Evolutionary conservation across 2,113 vertebrate genomes (phyloP).

Genomic region (Camelus dromedarius): DNA sequence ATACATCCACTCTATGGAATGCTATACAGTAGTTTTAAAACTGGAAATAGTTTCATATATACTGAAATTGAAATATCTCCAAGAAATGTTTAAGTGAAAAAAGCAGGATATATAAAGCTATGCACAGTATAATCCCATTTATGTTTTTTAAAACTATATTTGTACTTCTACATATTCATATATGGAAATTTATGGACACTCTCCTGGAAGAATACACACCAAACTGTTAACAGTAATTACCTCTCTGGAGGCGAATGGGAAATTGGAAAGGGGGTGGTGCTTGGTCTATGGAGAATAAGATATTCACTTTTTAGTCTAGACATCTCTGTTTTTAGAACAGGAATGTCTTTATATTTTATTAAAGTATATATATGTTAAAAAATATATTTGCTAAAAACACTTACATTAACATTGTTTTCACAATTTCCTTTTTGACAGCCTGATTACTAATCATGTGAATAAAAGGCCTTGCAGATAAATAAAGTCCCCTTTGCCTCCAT

Average conservation of each 20-base stretch:
- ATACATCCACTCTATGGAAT: slow-evolving; percentile 19
- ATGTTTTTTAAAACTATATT: slow-evolving; percentile 68
- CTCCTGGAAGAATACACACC: slow-evolving; percentile 60
- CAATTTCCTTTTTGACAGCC: slow-evolving; percentile 48
- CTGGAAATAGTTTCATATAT: slow-evolving; percentile 34
- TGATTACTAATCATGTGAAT: slow-evolving; percentile 34
- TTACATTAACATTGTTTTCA: slow-evolving; percentile 43
- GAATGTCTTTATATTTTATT: slow-evolving; percentile 64
- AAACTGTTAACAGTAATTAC: slow-evolving; percentile 66
- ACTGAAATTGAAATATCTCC: slow-evolving; percentile 61
- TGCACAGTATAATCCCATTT: slow-evolving; percentile 51
- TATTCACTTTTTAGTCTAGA: slow-evolving; percentile 60
- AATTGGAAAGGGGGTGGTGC: slow-evolving; percentile 1
- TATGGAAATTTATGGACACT: slow-evolving; percentile 71
- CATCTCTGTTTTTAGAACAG: slow-evolving; percentile 59
- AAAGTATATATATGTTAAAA: slow-evolving; percentile 52
- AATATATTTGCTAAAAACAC: slow-evolving; percentile 59
- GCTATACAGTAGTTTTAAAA: slow-evolving; percentile 51
- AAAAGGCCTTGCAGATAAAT: slow-evolving; percentile 47
- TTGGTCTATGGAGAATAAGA: slow-evolving; percentile 48
- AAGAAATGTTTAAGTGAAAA: slow-evolving; percentile 60
- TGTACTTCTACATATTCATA: slow-evolving; percentile 68
- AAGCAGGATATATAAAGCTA: slow-evolving; percentile 56
- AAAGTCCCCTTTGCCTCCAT: background rate
- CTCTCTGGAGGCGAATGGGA: slow-evolving; percentile 59